These are phyloP conservation scores for Anthopleura sola DNA, from an alignment of 64 coral and sea anemone genomes.

Conservation along the genomic window DNA sequence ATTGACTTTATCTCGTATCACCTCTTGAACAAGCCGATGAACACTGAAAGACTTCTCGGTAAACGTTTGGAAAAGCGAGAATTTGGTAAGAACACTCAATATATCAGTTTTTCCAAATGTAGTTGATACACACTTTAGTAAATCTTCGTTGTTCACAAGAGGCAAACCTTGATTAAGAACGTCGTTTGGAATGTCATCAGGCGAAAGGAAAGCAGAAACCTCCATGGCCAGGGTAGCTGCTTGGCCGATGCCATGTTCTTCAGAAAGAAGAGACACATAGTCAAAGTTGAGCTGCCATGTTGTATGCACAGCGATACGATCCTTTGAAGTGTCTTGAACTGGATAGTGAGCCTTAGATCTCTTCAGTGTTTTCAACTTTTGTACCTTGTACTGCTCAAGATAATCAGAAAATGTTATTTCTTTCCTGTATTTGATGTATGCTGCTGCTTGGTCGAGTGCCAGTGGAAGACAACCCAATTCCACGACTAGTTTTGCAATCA, in stretches of 20 bases:
- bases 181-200: slow-evolving; percentile 58
- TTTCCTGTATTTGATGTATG: background rate
- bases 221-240: slow-evolving; percentile 56
- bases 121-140: background rate
- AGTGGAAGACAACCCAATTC: slow-evolving; percentile 21
- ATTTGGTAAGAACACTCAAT: slow-evolving; percentile 44
- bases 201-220: slow-evolving; percentile 48
- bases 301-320: slow-evolving; percentile 53
- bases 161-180: slow-evolving; percentile 59
- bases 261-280: slow-evolving; percentile 24
- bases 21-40: slow-evolving; percentile 74
- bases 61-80: slow-evolving; percentile 59
- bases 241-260: slow-evolving; percentile 23
- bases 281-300: slow-evolving; percentile 73
- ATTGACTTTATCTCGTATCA: slow-evolving; percentile 36
- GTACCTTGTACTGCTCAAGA: slow-evolving; percentile 38
- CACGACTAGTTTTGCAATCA: background rate
- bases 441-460: slow-evolving; percentile 10
- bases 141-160: background rate
- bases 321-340: slow-evolving; percentile 41
- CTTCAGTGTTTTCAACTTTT: slow-evolving; percentile 43
- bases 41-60: slow-evolving; percentile 39
- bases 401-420: slow-evolving; percentile 33
- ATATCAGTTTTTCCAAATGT: slow-evolving; percentile 24
- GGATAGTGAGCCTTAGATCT: slow-evolving; percentile 44